A percentile compares a stretch with the other conserved stretches of the same genome.
These are phyloP conservation scores for Crioceris asparagi DNA, from an alignment of 2,888 invertebrate genomes.

Conservation along the genomic window DNA sequence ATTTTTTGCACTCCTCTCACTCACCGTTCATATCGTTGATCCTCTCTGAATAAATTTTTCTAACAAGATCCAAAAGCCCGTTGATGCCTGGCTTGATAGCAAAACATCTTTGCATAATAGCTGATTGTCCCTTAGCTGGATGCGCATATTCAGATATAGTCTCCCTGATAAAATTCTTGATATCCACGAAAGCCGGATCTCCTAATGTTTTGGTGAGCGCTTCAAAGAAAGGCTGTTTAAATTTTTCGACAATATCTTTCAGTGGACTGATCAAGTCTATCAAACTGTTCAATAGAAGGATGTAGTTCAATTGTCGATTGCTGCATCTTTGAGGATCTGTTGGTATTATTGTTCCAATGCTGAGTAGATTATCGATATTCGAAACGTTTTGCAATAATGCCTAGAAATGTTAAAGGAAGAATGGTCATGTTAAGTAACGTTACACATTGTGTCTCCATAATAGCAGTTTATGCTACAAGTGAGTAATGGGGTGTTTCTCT, in stretches of 20 bases:
- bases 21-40: conserved; percentile 65
- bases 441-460: no score
- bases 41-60: conserved; percentile 77
- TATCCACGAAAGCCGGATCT: conserved; percentile 21
- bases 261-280: conserved; percentile 63
- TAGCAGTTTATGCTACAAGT: no score
- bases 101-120: conserved; percentile 57
- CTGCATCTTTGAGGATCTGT: conserved; percentile 42
- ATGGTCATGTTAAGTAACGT: no score
- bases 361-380: conserved; percentile 70
- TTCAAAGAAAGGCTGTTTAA: conserved; percentile 26
- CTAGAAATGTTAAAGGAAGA: no score
- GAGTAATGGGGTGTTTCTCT: no score
- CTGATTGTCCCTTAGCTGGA: conserved; percentile 42
- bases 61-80: conserved; percentile 70
- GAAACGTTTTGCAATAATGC: conserved; percentile 54
- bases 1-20: no score
- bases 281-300: conserved; percentile 64
- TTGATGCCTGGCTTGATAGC: conserved; percentile 68
- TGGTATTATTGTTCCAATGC: conserved; percentile 44
- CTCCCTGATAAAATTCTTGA: conserved; percentile 21
- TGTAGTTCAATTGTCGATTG: conserved; percentile 68
- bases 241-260: conserved; percentile 34
- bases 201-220: conserved; percentile 24
- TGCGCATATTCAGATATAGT: conserved; percentile 46